These are phyloP conservation scores for Naja naja DNA, from an alignment of 2,113 vertebrate genomes.

Conservation along the genomic window DNA sequence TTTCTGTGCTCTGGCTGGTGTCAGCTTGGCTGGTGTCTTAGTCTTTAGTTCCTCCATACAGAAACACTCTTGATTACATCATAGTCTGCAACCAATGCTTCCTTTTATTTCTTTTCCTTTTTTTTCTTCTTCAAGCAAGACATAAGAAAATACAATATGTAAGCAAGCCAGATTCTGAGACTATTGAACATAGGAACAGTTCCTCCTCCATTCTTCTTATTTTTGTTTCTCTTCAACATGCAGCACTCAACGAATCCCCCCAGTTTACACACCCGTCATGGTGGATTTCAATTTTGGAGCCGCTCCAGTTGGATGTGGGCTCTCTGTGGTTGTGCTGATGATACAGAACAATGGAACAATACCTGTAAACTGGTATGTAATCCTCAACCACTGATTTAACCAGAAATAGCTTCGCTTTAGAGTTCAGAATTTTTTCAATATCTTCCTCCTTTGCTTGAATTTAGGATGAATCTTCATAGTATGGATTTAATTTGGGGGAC, in stretches of 20 bases:
- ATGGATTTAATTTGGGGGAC: background rate
- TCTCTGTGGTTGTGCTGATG: slow-evolving; percentile 76
- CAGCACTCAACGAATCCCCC: slow-evolving; percentile 71
- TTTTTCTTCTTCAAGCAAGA: background rate
- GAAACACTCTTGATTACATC: background rate
- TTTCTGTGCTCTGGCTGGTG: background rate
- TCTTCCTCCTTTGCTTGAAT: background rate
- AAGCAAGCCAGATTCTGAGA: background rate
- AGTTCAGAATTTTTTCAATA: background rate
- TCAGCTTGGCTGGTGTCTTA: background rate
- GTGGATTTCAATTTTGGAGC: slow-evolving; percentile 88
- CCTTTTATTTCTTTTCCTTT: background rate
- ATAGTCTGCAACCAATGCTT: background rate
- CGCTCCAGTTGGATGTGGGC: slow-evolving; percentile 73
- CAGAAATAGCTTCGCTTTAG: background rate
- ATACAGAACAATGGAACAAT: slow-evolving; percentile 81
- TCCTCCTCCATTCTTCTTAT: background rate
- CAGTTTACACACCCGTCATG: slow-evolving; percentile 73
- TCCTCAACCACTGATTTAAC: background rate
- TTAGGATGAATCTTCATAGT: background rate
- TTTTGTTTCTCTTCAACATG: slow-evolving; percentile 20
- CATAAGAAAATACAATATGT: too few species aligned
- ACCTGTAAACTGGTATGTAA: slow-evolving; percentile 82
- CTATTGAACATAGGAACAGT: background rate
- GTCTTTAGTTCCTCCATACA: background rate